These are phyloP conservation scores for Epizoanthus rinbou DNA, from an alignment of 92 coral and sea anemone species.

Conservation along the genomic window DNA sequence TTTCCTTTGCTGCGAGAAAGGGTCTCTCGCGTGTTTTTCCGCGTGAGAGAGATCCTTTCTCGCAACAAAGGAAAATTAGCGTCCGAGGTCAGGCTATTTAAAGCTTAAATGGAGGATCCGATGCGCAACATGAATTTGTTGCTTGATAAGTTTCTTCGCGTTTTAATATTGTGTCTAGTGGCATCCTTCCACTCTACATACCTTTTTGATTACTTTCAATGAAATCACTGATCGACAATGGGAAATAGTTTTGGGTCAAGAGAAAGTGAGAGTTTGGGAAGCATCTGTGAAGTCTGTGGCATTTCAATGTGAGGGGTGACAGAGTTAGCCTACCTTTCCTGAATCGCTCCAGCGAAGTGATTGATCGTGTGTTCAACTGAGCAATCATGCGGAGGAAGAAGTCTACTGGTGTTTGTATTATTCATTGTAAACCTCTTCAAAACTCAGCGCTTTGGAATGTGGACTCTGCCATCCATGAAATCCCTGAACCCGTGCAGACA, in stretches of 20 bases:
- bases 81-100: too few species aligned
- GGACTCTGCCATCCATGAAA: constrained; percentile 28
- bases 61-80: too few species aligned
- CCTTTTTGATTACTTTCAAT: constrained; percentile 27
- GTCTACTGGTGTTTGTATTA: constrained; percentile 11
- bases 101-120: too few species aligned
- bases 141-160: too few species aligned
- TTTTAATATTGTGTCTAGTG: too few species aligned
- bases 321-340: background rate
- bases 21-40: too few species aligned
- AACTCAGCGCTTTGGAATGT: constrained; percentile 46
- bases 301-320: background rate
- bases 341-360: constrained; percentile 49
- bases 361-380: constrained; percentile 27
- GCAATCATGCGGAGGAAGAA: constrained; percentile 37
- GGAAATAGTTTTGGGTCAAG: background rate
- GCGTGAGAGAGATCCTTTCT: too few species aligned
- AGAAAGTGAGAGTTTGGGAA: background rate
- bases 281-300: background rate
- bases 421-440: constrained; percentile 25
- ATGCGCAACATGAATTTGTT: too few species aligned
- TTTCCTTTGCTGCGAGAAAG: too few species aligned
- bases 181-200: background rate
- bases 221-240: constrained; percentile 25
- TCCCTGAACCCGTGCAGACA: background rate